phyloP scores from a whole-genome alignment of 2,797 vertebrate genomes.

The Sebastes oblongus region DNA sequence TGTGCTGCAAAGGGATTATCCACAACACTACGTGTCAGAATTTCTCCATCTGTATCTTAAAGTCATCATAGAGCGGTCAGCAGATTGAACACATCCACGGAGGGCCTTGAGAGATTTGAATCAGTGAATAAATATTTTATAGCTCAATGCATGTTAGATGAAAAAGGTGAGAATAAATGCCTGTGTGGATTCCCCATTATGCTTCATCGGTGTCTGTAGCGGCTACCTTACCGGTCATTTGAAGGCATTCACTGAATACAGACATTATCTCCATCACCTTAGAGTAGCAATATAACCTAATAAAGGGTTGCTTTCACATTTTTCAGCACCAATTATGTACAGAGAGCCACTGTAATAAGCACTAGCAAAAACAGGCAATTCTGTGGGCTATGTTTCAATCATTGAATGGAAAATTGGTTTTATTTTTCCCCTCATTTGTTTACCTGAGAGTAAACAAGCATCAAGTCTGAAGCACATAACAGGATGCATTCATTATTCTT shows the following conservation, averaged over 20 bases:
- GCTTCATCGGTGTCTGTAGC: not conserved
- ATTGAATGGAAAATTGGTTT: not conserved
- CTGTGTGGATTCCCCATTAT: not conserved
- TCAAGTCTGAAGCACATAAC: not conserved
- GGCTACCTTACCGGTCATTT: not conserved
- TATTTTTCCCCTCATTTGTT: not conserved
- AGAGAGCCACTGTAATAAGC: not conserved
- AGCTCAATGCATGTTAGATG: not conserved
- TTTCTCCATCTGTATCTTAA: not conserved
- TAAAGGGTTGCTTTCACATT: not conserved
- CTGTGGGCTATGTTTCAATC: not conserved
- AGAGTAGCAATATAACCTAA: not conserved
- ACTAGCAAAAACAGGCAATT: not conserved
- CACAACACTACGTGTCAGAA: not conserved
- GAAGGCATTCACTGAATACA: not conserved
- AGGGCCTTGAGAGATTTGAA: not conserved
- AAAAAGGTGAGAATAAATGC: conserved; percentile 2
- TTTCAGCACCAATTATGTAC: not conserved
- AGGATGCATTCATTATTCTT: conserved; percentile 9
- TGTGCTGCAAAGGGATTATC: not conserved
- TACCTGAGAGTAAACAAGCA: not conserved
- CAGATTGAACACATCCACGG: not conserved
- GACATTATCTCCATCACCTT: not conserved
- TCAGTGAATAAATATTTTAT: conserved; percentile 6
- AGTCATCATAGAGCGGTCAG: not conserved